Evolutionary conservation across 2,888 invertebrate genomes (phyloP).

Genomic region (Trissolcus japonicus): DNA sequence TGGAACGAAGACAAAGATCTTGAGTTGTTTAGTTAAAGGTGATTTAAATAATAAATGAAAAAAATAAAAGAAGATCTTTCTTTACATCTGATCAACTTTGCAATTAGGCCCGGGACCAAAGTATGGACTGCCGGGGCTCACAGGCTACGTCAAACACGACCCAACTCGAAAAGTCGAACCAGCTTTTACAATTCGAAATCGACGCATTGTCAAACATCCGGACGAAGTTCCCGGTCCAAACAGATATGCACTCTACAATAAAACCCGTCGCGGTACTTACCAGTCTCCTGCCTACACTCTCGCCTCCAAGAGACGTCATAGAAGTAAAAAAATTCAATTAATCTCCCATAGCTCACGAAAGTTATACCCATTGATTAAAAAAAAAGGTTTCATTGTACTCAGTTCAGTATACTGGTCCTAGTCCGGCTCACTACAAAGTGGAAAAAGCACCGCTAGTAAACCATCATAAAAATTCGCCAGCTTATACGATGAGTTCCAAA

Average conservation of each 20-base stretch:
- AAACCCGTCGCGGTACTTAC: slow-evolving; percentile 76
- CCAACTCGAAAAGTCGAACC: slow-evolving; percentile 80
- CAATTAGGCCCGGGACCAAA: slow-evolving; percentile 82
- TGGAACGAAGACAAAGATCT: slow-evolving; percentile 6
- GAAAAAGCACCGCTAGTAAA: slow-evolving; percentile 79
- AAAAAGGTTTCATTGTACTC: not conserved
- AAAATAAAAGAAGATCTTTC: slow-evolving; percentile 1
- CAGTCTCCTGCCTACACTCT: slow-evolving; percentile 79
- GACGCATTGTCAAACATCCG: slow-evolving; percentile 59
- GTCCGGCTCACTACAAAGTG: slow-evolving; percentile 82
- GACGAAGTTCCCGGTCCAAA: slow-evolving; percentile 76
- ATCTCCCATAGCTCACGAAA: not conserved
- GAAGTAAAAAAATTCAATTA: slow-evolving; percentile 1
- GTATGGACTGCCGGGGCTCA: slow-evolving; percentile 80
- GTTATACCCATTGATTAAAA: not conserved
- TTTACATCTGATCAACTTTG: not conserved
- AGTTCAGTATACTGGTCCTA: slow-evolving; percentile 76
- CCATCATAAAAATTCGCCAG: slow-evolving; percentile 78
- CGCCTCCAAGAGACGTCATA: slow-evolving; percentile 68
- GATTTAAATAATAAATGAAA: not conserved
- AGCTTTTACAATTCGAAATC: slow-evolving; percentile 80
- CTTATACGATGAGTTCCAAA: slow-evolving; percentile 79
- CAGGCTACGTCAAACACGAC: slow-evolving; percentile 81
- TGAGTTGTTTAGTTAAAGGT: slow-evolving; percentile 30
- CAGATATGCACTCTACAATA: slow-evolving; percentile 77